Conservation (phyloP, 2,113 vertebrate species). For the Cygnus buccinator region DNA sequence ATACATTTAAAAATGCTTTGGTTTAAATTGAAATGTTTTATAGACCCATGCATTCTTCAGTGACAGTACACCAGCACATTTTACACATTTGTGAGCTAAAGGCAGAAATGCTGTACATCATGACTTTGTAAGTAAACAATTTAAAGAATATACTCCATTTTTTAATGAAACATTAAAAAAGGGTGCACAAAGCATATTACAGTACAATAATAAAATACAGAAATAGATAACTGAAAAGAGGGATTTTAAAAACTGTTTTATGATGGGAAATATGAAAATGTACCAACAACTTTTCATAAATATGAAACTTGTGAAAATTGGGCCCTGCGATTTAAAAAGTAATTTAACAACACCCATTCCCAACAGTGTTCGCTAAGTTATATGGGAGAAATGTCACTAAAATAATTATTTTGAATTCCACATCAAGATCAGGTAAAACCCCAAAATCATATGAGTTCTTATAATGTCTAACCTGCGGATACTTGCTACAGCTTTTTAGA, state of each 20-base stretch:
- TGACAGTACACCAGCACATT: slow-evolving; percentile 58
- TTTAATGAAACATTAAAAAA: slow-evolving; percentile 52
- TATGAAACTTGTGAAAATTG: slow-evolving; percentile 51
- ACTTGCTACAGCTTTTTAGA: slow-evolving; percentile 11
- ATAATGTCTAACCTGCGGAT: neutral
- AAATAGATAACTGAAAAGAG: slow-evolving; percentile 64
- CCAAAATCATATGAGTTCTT: slow-evolving; percentile 11
- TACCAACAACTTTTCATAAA: slow-evolving; percentile 56
- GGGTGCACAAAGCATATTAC: slow-evolving; percentile 62
- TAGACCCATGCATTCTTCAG: slow-evolving; percentile 59
- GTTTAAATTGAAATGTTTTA: slow-evolving; percentile 52
- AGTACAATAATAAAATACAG: slow-evolving; percentile 71
- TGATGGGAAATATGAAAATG: slow-evolving; percentile 65
- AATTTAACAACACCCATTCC: slow-evolving; percentile 32
- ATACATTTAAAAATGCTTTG: slow-evolving; percentile 67
- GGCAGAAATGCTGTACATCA: slow-evolving; percentile 60
- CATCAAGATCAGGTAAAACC: slow-evolving; percentile 16
- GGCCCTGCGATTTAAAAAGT: slow-evolving; percentile 36
- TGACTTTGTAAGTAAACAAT: slow-evolving; percentile 60
- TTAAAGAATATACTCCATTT: slow-evolving; percentile 56
- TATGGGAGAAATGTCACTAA: neutral
- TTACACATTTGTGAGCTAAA: slow-evolving; percentile 55
- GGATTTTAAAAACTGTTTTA: slow-evolving; percentile 38
- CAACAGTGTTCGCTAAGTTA: slow-evolving; percentile 59
- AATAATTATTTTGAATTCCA: slow-evolving; percentile 13